phyloP scores from a whole-genome alignment of 1,140 invertebrate genomes.

The Zelostemma sp. region DNA sequence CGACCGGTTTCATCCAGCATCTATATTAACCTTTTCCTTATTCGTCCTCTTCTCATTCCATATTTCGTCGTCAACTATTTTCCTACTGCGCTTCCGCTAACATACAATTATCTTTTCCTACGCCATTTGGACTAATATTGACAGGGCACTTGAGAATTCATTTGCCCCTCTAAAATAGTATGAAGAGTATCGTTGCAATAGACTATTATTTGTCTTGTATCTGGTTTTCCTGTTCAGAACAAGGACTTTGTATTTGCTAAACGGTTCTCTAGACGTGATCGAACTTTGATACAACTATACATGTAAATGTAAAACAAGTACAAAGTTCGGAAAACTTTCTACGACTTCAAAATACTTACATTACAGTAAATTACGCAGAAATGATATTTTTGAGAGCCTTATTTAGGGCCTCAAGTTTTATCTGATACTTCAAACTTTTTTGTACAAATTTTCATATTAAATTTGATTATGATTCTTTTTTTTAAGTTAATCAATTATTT shows the following conservation, averaged over 20 bases:
- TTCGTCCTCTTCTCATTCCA: slow-evolving; percentile 8
- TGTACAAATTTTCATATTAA: no score
- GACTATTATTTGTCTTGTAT: slow-evolving; percentile 43
- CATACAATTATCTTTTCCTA: slow-evolving; percentile 40
- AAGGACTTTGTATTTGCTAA: slow-evolving; percentile 17
- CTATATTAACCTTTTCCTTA: slow-evolving; percentile 34
- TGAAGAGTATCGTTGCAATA: slow-evolving; percentile 25
- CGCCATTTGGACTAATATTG: slow-evolving; percentile 40
- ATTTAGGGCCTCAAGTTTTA: no score
- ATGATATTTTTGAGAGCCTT: no score
- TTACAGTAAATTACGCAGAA: no score
- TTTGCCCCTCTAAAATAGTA: slow-evolving; percentile 30
- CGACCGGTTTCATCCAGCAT: slow-evolving; percentile 26
- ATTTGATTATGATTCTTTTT: no score
- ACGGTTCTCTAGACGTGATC: slow-evolving; percentile 13
- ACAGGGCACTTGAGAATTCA: slow-evolving; percentile 31
- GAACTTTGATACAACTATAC: slow-evolving; percentile 14
- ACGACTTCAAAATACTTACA: slow-evolving; percentile 8
- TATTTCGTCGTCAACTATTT: slow-evolving; percentile 25
- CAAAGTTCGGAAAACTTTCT: not conserved
- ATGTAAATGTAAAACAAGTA: slow-evolving; percentile 9
- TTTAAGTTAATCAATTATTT: no score
- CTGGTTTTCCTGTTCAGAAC: slow-evolving; percentile 28
- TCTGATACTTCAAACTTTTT: no score
- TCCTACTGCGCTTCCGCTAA: slow-evolving; percentile 30